Evolutionary conservation across 2,888 invertebrate genomes (phyloP), one percentile per base, ranked within the genome.

Genomic region (Lasiommata megera): DNA sequence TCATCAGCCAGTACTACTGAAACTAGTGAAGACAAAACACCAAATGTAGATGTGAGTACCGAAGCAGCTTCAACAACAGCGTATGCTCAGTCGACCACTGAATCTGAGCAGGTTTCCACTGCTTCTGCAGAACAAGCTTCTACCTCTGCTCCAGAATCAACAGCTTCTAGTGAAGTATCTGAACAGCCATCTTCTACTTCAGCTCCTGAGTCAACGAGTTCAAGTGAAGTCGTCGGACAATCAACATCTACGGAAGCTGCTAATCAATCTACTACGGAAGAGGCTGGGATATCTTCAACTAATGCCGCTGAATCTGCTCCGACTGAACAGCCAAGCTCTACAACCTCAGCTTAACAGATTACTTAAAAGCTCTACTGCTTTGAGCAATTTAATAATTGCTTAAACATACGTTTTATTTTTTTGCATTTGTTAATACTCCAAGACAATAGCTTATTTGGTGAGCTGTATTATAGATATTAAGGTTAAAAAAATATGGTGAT

Each of bases 141-240:
- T 14, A 60, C 64, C 31, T 48, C 38, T 40, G 54, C 63, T 56
- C 38, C 64, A 53, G 58, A 64, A 60, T 56, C 60, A 47, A 41
- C 59, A 55, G 38, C 62, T 47, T 55, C 67, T 18, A 59, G 66
- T 31, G 63, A 68, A 38, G 67, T 66, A 18, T 67, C 67, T 54
- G 70, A 71, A 43, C 65, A 68, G 58, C 65, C 73, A 41, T 54
- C 66, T 59, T 61, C 67, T 58, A 67, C 71, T 36, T 59, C 60
- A 47, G 60, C 67, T 62, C 59, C 66, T 56, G 58, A 56, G 57
- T 57, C 63, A 56, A 41, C 54, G 57, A 55, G 52, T 54, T 59
- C 59, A 48, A 44, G 54, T 58, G 61, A 58, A 41, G 52, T 47
- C 60, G 1, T 56, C 48, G 62, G 59, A 43, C 58, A 61, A 56